A percentile compares a stretch with the other conserved stretches of the same genome.
Evolutionary conservation across 2,797 vertebrate genomes (phyloP).

Genomic region (Pitangus sulphuratus): DNA sequence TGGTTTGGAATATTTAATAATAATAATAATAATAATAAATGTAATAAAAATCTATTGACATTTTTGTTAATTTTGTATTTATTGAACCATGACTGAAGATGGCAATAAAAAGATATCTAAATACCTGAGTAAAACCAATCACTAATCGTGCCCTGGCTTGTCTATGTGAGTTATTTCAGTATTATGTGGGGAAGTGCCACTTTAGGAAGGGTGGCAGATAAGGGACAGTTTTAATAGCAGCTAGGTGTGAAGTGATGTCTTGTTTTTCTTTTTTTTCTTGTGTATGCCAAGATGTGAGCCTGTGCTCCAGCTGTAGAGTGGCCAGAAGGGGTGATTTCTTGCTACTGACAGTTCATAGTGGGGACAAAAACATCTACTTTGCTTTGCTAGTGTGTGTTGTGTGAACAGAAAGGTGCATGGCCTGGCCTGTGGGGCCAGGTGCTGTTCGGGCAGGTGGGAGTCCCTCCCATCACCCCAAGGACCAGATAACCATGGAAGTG

Average conservation of each 20-base stretch:
- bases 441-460: neutral
- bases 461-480: neutral
- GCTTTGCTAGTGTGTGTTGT: neutral
- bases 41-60: conserved; percentile 28
- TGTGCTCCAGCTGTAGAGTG: neutral
- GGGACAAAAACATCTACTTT: neutral
- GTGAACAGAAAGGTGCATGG: neutral
- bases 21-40: neutral
- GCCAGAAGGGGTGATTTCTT: neutral
- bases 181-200: neutral
- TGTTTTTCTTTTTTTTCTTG: no score
- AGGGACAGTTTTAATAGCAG: neutral
- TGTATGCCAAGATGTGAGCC: neutral
- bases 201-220: neutral
- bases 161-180: neutral
- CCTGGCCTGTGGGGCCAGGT: neutral
- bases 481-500: fast-evolving
- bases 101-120: conserved; percentile 45
- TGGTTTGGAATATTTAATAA: conserved; percentile 27
- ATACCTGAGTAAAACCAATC: neutral
- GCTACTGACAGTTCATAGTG: neutral
- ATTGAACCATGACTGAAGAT: conserved; percentile 13
- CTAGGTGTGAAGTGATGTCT: neutral
- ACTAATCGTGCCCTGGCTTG: neutral
- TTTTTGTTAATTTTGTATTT: conserved; percentile 58